phyloP scores from a whole-genome alignment of 2,797 vertebrate genomes.

The Siniperca obscura region DNA sequence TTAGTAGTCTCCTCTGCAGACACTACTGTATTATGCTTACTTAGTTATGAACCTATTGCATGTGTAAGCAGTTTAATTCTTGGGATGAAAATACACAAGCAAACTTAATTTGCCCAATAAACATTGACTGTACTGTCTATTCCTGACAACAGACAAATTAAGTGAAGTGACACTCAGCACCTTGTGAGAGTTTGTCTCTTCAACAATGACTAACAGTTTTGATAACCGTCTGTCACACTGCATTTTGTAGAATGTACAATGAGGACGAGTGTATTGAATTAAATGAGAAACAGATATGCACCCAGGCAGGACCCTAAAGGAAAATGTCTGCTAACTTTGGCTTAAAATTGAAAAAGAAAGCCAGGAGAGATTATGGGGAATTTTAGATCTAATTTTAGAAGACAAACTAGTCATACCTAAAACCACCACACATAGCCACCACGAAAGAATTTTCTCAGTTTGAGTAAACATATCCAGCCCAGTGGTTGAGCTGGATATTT shows the following conservation, averaged over 20 bases:
- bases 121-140: constrained; percentile 1
- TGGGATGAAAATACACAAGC: constrained; percentile 2
- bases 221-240: constrained; percentile 10
- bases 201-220: constrained; percentile 20
- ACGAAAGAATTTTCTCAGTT: neutral
- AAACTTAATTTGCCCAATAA: constrained; percentile 21
- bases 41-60: neutral
- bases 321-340: neutral
- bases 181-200: constrained; percentile 11
- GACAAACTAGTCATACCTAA: neutral
- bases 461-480: constrained; percentile 12
- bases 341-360: neutral
- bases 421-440: neutral
- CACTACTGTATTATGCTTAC: neutral
- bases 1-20: neutral
- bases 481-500: constrained; percentile 6
- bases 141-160: constrained; percentile 28
- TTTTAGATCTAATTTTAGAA: neutral
- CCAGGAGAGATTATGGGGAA: neutral
- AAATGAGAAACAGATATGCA: constrained; percentile 19
- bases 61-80: neutral
- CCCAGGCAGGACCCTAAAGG: neutral
- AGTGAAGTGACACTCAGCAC: neutral
- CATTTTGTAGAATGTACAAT: constrained; percentile 10
- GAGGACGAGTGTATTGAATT: constrained; percentile 4